Conservation (phyloP, 2,113 vertebrate species). For the Sceloporus tristichus region DNA sequence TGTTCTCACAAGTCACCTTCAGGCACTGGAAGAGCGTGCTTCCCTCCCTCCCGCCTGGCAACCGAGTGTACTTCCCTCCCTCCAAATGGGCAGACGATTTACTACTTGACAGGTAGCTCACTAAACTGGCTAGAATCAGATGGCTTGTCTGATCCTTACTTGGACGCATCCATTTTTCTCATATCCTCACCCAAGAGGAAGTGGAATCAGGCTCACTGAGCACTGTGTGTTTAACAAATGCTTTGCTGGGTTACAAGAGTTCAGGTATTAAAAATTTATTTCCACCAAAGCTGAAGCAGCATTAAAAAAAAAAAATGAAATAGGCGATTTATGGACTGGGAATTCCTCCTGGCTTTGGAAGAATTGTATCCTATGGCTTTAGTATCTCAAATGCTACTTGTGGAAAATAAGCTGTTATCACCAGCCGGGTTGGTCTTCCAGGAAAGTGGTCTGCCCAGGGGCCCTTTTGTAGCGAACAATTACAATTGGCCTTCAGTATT, state of each 20-base stretch:
- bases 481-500: too few relatives aligned
- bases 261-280: slow-evolving; percentile 68
- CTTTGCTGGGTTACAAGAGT: slow-evolving; percentile 53
- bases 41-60: too few relatives aligned
- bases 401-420: background rate
- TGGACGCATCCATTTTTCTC: slow-evolving; percentile 22
- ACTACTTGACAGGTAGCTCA: slow-evolving; percentile 33
- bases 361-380: slow-evolving; percentile 49
- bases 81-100: slow-evolving; percentile 4
- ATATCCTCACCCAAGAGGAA: slow-evolving; percentile 22
- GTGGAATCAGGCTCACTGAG: slow-evolving; percentile 16
- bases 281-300: slow-evolving; percentile 54
- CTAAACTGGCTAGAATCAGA: slow-evolving; percentile 36
- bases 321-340: slow-evolving; percentile 59
- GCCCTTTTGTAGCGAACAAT: too few relatives aligned
- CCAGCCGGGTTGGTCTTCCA: too few relatives aligned
- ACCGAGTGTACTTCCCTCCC: background rate
- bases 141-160: slow-evolving; percentile 22
- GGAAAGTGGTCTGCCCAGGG: too few relatives aligned
- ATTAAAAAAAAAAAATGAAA: slow-evolving; percentile 67
- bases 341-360: slow-evolving; percentile 37
- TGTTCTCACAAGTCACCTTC: slow-evolving; percentile 57
- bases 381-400: slow-evolving; percentile 51
- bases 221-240: slow-evolving; percentile 47
- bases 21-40: background rate